These are phyloP conservation scores for Cartodere bifasciata DNA, from an alignment of 2,888 invertebrate genomes.

Conservation along the genomic window DNA sequence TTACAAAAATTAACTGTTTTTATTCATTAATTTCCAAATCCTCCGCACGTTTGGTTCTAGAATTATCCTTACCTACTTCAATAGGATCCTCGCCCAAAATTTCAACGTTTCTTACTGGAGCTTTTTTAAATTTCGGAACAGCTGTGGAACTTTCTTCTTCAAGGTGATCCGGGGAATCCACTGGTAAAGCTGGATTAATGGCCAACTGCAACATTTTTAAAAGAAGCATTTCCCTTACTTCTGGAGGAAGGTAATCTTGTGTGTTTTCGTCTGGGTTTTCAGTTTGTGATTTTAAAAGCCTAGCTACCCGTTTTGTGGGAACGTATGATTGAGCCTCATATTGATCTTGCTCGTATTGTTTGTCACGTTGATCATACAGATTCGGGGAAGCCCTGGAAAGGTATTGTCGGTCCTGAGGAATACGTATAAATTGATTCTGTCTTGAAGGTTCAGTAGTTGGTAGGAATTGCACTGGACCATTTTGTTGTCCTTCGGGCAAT, in stretches of 20 bases:
- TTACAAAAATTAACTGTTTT: no score
- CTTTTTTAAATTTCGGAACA: conserved; percentile 39
- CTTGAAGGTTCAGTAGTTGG: conserved; percentile 6
- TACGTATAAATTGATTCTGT: conserved; percentile 13
- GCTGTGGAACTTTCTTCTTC: conserved; percentile 34
- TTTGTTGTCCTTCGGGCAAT: conserved; percentile 10
- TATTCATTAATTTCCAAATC: no score
- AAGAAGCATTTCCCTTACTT: conserved; percentile 57
- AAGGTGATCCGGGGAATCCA: conserved; percentile 23
- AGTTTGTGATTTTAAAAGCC: conserved; percentile 17
- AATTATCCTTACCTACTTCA: no score
- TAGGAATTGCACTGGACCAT: conserved; percentile 17
- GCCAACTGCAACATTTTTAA: conserved; percentile 61
- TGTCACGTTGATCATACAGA: conserved; percentile 14
- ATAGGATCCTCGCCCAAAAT: conserved; percentile 54
- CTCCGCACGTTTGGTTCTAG: no score
- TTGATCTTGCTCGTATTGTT: conserved; percentile 17
- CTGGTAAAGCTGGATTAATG: conserved; percentile 46
- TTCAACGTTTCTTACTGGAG: conserved; percentile 57
- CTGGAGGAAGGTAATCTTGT: conserved; percentile 49
- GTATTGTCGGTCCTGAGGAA: conserved; percentile 10
- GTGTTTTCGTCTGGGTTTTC: conserved; percentile 13
- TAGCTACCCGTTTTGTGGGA: conserved; percentile 27
- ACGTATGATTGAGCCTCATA: conserved; percentile 22
- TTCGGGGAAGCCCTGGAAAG: no score